A percentile compares a stretch with the other conserved stretches of the same genome.
phyloP scores from a whole-genome alignment of 2,797 vertebrate species.

The Paguma larvata region DNA sequence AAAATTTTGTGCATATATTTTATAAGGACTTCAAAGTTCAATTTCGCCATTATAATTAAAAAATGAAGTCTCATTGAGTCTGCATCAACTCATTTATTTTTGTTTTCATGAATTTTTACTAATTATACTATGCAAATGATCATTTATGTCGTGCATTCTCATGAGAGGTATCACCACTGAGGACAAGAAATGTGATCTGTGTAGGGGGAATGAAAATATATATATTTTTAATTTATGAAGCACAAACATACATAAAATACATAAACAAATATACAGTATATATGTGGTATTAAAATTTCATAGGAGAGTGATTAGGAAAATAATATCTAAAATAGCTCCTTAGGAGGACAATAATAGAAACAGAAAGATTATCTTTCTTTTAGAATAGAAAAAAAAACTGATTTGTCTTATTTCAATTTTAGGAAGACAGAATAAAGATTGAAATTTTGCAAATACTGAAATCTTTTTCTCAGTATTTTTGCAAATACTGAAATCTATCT shows the following conservation, averaged over 20 bases:
- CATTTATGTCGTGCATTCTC: not conserved
- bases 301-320: not conserved
- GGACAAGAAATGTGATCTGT: not conserved
- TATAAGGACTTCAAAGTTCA: not conserved
- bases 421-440: not conserved
- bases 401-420: not conserved
- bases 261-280: not conserved
- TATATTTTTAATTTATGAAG: not conserved
- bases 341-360: not conserved
- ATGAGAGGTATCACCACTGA: not conserved
- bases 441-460: not conserved
- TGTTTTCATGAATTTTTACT: not conserved
- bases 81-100: not conserved
- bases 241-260: not conserved
- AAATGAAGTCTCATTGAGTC: not conserved
- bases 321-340: not conserved
- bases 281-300: not conserved
- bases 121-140: not conserved
- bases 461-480: not conserved
- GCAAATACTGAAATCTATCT: too few relatives aligned
- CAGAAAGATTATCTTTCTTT: not conserved
- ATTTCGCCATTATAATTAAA: not conserved
- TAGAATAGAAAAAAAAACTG: not conserved
- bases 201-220: not conserved
- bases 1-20: not conserved